Percentiles rank a stretch among this genome's conserved stretches.
Conservation (phyloP, 2,888 invertebrate species). For the Schizotus pectinicornis region DNA sequence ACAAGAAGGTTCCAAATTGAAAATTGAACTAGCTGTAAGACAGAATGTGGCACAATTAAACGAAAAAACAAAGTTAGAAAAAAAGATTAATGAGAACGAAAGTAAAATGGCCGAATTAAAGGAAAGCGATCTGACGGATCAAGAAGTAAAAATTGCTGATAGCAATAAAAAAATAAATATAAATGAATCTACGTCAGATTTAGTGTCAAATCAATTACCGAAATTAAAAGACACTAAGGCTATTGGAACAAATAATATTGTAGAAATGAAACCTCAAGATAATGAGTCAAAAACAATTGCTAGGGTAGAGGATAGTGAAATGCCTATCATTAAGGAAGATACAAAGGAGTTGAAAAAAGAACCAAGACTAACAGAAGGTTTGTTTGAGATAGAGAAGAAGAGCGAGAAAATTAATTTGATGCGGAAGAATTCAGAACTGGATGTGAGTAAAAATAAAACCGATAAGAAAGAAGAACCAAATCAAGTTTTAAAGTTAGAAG, state of each 20-base stretch:
- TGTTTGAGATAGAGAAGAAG: too few species aligned
- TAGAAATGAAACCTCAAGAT: neutral
- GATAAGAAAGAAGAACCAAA: too few species aligned
- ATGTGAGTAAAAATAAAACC: too few species aligned
- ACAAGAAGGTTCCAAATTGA: neutral
- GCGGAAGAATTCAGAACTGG: too few species aligned
- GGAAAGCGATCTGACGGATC: neutral
- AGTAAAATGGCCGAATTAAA: neutral
- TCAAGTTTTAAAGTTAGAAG: too few species aligned
- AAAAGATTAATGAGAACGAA: neutral
- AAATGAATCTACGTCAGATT: slow-evolving; percentile 7
- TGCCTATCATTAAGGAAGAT: too few species aligned
- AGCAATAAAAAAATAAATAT: slow-evolving; percentile 7
- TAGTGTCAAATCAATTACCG: neutral
- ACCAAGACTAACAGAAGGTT: too few species aligned
- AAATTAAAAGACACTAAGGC: too few species aligned
- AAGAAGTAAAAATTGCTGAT: neutral
- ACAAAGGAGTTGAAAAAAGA: too few species aligned
- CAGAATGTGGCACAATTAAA: neutral
- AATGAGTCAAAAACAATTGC: neutral
- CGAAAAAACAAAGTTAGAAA: too few species aligned
- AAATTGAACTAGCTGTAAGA: neutral
- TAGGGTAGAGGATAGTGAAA: neutral
- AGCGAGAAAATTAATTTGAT: too few species aligned
- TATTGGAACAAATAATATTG: too few species aligned